phyloP scores from a whole-genome alignment of 2,113 vertebrate genomes.

The Ceratotherium simum region DNA sequence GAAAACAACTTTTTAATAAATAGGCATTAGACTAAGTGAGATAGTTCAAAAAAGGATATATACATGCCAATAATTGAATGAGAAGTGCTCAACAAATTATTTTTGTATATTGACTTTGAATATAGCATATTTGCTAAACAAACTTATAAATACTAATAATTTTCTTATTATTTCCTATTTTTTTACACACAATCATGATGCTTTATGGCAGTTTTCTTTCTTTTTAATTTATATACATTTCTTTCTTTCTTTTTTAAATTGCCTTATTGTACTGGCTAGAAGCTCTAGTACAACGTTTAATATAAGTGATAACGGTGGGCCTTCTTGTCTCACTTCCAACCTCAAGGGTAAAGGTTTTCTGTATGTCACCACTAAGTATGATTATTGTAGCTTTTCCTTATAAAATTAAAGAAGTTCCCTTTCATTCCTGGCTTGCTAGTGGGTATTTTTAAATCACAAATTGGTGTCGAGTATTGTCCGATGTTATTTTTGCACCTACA shows the following conservation, averaged over 20 bases:
- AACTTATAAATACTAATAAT: not conserved
- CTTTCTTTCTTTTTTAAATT: not conserved
- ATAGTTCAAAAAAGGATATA: not conserved
- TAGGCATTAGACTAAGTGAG: not conserved
- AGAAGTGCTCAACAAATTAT: not conserved
- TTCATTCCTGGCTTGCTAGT: not conserved
- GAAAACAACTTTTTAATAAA: not conserved
- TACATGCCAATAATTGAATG: not conserved
- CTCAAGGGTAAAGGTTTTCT: not conserved
- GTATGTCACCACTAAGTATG: not conserved
- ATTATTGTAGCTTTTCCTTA: not conserved
- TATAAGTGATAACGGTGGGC: not conserved
- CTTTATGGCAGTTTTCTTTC: not conserved
- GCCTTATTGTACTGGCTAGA: not conserved
- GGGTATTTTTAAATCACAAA: not conserved
- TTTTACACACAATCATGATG: not conserved
- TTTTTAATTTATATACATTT: not conserved
- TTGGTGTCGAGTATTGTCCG: not conserved
- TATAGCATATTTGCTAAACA: not conserved
- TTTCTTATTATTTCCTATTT: not conserved
- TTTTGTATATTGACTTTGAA: not conserved
- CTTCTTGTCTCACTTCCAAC: not conserved
- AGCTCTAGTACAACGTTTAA: not conserved
- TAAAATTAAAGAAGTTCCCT: not conserved
- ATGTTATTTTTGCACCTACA: not conserved